Evolutionary conservation across 2,797 vertebrate species (phyloP).

Genomic region (Jordanella pulchra): DNA sequence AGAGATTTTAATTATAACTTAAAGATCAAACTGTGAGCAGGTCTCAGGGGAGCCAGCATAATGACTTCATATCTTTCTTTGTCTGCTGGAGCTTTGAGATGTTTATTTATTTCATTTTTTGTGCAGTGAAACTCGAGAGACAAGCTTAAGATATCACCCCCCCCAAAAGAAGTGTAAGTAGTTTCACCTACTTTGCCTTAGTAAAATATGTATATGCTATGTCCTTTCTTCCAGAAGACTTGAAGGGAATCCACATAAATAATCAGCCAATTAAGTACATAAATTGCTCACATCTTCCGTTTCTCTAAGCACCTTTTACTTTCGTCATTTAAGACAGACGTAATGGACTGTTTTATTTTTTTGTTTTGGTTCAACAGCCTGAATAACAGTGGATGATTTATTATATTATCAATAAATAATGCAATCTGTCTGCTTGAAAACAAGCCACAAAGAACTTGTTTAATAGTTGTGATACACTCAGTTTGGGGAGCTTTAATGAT

Average conservation of each 20-base stretch:
- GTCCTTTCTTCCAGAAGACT: background rate
- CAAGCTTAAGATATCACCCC: background rate
- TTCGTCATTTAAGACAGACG: background rate
- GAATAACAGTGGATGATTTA: background rate
- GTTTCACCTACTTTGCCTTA: background rate
- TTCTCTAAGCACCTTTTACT: background rate
- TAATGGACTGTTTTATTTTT: background rate
- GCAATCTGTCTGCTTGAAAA: background rate
- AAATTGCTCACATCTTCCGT: background rate
- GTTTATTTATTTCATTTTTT: constrained; percentile 44
- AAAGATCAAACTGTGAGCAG: constrained; percentile 75
- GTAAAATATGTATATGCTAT: background rate
- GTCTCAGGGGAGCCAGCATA: constrained; percentile 75
- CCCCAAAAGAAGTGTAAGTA: background rate
- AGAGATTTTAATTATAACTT: constrained; percentile 84
- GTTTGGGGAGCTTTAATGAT: background rate
- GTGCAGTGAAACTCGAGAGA: constrained; percentile 37
- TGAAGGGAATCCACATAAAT: background rate
- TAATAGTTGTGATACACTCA: background rate
- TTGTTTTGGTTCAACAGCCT: background rate
- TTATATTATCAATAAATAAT: background rate
- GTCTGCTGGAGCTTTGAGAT: constrained; percentile 36
- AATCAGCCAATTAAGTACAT: background rate
- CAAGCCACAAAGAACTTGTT: background rate
- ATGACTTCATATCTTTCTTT: constrained; percentile 64